Conservation (phyloP, 2,797 vertebrate genomes). For the Alectoris magna region DNA sequence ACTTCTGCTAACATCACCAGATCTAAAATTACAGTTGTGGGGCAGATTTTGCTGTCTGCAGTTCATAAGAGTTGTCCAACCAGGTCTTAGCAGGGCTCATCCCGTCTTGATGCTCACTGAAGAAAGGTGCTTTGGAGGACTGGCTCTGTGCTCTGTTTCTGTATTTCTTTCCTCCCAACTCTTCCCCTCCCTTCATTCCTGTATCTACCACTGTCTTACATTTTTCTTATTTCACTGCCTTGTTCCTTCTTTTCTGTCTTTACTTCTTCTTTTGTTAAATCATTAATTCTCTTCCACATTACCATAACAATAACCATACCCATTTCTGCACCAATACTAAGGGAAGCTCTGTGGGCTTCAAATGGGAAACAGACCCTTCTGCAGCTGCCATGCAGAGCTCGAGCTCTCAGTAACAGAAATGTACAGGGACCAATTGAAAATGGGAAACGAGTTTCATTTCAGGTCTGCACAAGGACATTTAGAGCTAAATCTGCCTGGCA, state of each 20-base stretch:
- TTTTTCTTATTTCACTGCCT: background rate
- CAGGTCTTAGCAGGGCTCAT: background rate
- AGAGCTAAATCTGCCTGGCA: background rate
- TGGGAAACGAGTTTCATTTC: background rate
- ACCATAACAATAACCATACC: background rate
- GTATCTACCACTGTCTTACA: background rate
- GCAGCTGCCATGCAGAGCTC: fast-evolving
- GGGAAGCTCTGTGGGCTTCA: fast-evolving
- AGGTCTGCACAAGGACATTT: background rate
- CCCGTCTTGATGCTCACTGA: background rate
- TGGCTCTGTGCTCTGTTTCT: background rate
- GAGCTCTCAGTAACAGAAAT: fast-evolving
- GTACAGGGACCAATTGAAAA: background rate
- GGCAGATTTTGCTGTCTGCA: background rate
- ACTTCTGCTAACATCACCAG: slow-evolving; percentile 21
- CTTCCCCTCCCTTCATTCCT: background rate
- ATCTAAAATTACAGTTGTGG: slow-evolving; percentile 39
- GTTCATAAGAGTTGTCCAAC: background rate
- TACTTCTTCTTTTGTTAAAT: background rate
- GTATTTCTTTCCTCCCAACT: background rate
- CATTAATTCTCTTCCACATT: background rate
- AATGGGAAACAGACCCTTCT: background rate
- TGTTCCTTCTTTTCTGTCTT: background rate
- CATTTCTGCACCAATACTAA: background rate
- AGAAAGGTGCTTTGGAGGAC: background rate